Conservation (phyloP, 2,797 vertebrate species). For the Tangara arthus region DNA sequence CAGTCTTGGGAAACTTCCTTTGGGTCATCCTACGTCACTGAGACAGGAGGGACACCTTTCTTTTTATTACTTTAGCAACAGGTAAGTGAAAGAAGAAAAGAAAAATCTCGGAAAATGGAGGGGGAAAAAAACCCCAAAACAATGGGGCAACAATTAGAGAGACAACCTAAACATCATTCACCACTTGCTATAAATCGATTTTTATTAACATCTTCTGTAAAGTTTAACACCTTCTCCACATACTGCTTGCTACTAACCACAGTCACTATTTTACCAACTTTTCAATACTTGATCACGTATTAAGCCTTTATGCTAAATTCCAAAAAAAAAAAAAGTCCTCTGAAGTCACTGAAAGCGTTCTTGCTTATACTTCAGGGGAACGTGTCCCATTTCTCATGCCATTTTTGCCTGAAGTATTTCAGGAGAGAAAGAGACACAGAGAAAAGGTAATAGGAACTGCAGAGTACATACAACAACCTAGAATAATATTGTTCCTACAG, state of each 20-base stretch:
- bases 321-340: neutral
- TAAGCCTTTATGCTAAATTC: neutral
- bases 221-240: neutral
- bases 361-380: neutral
- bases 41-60: neutral
- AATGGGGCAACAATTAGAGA: neutral
- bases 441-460: neutral
- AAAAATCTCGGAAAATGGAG: neutral
- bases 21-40: neutral
- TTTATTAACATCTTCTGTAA: neutral
- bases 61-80: neutral
- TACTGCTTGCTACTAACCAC: neutral
- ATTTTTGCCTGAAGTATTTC: neutral
- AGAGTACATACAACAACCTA: neutral
- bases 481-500: neutral
- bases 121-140: fast-evolving
- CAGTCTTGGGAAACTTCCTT: neutral
- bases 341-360: neutral
- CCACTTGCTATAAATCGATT: neutral
- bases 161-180: neutral
- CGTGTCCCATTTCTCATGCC: neutral
- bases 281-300: neutral
- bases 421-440: neutral
- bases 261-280: neutral
- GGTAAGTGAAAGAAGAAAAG: neutral